Base-by-base conservation (phyloP, 2,797 vertebrate genomes). In the Chaenodraco wilsoni region DNA sequence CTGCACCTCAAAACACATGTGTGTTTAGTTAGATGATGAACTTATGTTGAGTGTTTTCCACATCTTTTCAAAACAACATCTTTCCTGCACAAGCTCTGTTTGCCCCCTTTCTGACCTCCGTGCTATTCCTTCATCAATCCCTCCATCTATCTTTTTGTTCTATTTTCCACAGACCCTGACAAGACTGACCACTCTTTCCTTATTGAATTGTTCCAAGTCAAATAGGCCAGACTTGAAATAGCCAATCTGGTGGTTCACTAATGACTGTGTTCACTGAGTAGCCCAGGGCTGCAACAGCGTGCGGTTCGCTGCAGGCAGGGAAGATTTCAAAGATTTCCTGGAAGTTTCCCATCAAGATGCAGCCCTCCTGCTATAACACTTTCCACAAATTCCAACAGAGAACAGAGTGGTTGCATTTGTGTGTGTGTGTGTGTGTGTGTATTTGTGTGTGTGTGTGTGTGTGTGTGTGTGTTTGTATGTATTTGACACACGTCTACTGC, bases 181-280 rank as follows among this genome's bases (percentile, higher is more conserved):
- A 85, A 79, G 77, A 85, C 83, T 90, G 88, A 92, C 90, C 92
- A 87, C 90, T 91, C 78, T 89, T 92, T 88, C 85, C 90, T 90
- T 85, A 87, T 90, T 93, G 83, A 72, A 89, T 91, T 92, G 91
- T 90, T 94, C 93, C 94, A 92, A 93, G 86, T 92, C 87, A 92
- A 93, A 93, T 85, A 89, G 82, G 86, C 90, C 79, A 33, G 56
- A 83, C 86, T 89, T 94, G 93, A 94, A 92, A 94, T 93, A 93
- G 92, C 89, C 83, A 77, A 92, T 91, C 79, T 91, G 81, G 90
- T 89, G 93, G 92, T 93, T 92, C 87, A 88, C 91, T 92, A 92
- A 94, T 93, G 91, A 92, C 89, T 83, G 87, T 85, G 84, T 89
- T 91, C 85, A 74, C 76, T 88, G 79, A 66, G 72, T 82, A 87